Conservation (phyloP, 2,797 vertebrate species). For the Pogoniulus pusillus region DNA sequence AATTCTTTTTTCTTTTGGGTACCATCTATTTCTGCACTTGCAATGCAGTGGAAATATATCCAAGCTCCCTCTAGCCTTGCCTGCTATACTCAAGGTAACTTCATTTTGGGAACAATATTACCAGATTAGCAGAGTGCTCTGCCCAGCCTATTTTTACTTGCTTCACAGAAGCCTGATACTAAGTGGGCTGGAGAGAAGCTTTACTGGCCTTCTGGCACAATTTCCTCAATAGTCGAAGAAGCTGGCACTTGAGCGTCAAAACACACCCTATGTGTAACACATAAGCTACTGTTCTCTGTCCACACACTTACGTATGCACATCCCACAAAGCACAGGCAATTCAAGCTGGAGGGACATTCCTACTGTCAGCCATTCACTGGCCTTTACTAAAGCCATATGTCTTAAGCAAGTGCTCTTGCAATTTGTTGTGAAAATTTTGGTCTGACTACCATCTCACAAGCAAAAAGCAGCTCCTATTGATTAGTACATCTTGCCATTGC, state of each 20-base stretch:
- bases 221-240: background rate
- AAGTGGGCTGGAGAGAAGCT: background rate
- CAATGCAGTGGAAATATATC: background rate
- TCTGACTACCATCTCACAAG: background rate
- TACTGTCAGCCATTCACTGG: accelerated
- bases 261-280: background rate
- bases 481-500: background rate
- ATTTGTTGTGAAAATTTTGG: background rate
- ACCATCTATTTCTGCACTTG: background rate
- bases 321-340: background rate
- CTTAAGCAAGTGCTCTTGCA: background rate
- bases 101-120: background rate
- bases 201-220: background rate
- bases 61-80: background rate
- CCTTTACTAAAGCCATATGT: background rate
- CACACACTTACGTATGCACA: accelerated
- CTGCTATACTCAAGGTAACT: background rate
- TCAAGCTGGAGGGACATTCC: background rate
- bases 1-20: slow-evolving; percentile 1
- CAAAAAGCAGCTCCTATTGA: background rate
- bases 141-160: background rate
- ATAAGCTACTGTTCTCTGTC: background rate
- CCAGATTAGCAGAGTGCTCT: background rate
- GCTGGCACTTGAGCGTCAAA: background rate
- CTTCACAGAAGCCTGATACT: background rate